phyloP scores from a whole-genome alignment of 2,888 invertebrate genomes.

The Ctena decussata region DNA sequence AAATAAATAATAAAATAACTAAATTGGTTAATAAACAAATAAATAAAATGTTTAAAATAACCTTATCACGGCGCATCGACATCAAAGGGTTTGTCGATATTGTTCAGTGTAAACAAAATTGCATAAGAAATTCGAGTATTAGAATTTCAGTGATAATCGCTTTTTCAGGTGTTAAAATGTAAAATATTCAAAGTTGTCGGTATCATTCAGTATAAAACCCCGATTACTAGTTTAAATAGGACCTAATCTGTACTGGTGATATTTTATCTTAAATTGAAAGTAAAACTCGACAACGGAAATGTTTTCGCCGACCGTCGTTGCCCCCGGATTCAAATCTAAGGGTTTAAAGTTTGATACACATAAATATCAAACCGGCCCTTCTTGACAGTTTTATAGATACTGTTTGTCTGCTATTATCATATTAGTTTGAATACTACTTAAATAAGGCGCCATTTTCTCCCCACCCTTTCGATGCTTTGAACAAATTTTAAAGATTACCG shows the following conservation, averaged over 20 bases:
- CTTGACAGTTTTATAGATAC: not conserved
- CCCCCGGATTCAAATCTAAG: not conserved
- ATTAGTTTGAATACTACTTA: not conserved
- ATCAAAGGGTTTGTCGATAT: too few species aligned
- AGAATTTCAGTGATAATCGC: not conserved
- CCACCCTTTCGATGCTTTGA: not conserved
- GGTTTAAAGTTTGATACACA: not conserved
- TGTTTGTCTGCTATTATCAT: not conserved
- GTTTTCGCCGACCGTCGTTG: not conserved
- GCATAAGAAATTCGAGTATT: not conserved
- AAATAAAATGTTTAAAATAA: too few species aligned
- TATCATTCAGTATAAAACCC: not conserved
- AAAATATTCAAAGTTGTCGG: not conserved
- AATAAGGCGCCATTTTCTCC: not conserved
- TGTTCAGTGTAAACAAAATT: not conserved
- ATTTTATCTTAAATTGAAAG: not conserved
- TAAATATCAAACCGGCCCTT: not conserved
- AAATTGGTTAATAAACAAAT: too few species aligned
- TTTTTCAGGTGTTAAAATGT: not conserved
- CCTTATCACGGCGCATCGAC: too few species aligned
- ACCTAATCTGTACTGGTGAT: not conserved
- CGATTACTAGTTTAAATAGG: not conserved
- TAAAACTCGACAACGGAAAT: constrained; percentile 2
- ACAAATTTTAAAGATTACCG: too few species aligned
- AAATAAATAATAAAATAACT: too few species aligned